Evolutionary conservation across 2,888 invertebrate species (phyloP).

Genomic region (Hemaris fuciformis): DNA sequence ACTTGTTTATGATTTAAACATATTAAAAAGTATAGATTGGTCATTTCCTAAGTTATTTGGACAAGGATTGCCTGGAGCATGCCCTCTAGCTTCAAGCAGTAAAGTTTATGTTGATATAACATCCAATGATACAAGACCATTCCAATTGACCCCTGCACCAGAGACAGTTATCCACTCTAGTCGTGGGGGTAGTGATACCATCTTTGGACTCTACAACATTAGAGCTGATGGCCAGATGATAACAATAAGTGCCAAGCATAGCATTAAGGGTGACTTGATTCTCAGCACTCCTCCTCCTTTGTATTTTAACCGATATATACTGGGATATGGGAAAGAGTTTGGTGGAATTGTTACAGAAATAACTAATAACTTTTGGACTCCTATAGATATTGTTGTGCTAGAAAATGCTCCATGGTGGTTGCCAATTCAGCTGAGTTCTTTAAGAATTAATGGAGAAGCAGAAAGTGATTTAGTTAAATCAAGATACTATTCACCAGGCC

Average conservation of each 20-base stretch:
- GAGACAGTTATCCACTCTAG: slow-evolving; percentile 80
- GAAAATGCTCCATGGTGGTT: slow-evolving; percentile 96
- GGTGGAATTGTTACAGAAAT: slow-evolving; percentile 94
- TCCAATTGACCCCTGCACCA: slow-evolving; percentile 84
- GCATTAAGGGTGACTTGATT: slow-evolving; percentile 68
- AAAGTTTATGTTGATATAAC: slow-evolving; percentile 91
- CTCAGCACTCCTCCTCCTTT: slow-evolving; percentile 84
- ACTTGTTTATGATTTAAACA: slow-evolving; percentile 91
- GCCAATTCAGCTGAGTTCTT: slow-evolving; percentile 93
- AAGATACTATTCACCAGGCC: slow-evolving; percentile 86
- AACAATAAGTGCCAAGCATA: slow-evolving; percentile 85
- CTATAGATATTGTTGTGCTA: slow-evolving; percentile 89
- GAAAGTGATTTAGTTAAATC: slow-evolving; percentile 80
- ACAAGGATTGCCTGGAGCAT: slow-evolving; percentile 89
- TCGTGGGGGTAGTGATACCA: slow-evolving; percentile 85
- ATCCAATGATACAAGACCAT: slow-evolving; percentile 82
- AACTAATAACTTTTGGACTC: slow-evolving; percentile 89
- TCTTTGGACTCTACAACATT: slow-evolving; percentile 87
- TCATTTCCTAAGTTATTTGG: slow-evolving; percentile 93
- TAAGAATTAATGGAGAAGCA: slow-evolving; percentile 85
- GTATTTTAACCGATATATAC: slow-evolving; percentile 89
- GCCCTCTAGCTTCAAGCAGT: slow-evolving; percentile 90
- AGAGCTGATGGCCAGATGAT: slow-evolving; percentile 80
- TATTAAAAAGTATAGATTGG: slow-evolving; percentile 88
- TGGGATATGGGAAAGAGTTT: slow-evolving; percentile 94